Percentiles rank a stretch among this genome's conserved stretches.
Conservation (phyloP, 2,113 vertebrate species). For the Sinosuthora webbiana region DNA sequence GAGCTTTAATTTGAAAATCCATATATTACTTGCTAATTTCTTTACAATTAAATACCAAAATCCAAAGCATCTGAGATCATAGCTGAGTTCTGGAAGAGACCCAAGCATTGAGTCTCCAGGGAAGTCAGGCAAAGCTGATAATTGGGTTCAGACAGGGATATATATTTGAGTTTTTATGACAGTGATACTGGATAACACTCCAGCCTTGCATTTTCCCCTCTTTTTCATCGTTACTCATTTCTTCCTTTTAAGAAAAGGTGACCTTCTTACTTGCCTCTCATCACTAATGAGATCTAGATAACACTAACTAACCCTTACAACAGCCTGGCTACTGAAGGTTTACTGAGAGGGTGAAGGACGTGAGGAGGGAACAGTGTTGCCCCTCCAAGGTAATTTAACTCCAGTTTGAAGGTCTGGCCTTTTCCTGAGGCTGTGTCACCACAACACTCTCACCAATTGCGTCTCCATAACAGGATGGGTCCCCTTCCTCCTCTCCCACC, state of each 20-base stretch:
- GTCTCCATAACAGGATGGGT: background rate
- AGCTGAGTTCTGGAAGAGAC: background rate
- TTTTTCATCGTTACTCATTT: background rate
- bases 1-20: slow-evolving; percentile 11
- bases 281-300: background rate
- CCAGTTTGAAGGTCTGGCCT: background rate
- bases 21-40: background rate
- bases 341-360: background rate
- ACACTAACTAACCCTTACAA: background rate
- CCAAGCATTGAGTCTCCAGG: background rate
- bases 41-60: background rate
- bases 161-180: background rate
- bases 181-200: background rate
- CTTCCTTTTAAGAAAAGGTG: background rate
- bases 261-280: background rate
- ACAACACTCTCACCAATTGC: background rate
- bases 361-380: background rate
- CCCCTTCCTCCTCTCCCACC: background rate
- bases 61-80: slow-evolving; percentile 15
- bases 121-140: slow-evolving; percentile 23
- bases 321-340: background rate
- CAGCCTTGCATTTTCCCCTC: background rate
- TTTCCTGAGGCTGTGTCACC: background rate
- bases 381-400: background rate
- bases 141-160: slow-evolving; percentile 26